Percentiles rank a stretch among this genome's conserved stretches.
phyloP scores from a whole-genome alignment of 2,888 invertebrate species.

The Tetropium fuscum region DNA sequence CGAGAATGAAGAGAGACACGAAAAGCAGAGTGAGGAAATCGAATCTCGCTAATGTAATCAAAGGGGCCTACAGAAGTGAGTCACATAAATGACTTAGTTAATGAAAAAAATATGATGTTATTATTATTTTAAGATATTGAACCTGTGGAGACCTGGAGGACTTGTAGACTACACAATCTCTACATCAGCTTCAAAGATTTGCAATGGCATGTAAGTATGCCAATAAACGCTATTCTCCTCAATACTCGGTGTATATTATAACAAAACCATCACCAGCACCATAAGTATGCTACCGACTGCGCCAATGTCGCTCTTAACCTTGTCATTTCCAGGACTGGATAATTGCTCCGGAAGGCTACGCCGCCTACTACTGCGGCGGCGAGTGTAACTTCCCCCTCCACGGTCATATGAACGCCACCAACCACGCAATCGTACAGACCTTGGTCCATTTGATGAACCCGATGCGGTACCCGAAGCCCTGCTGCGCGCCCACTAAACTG shows the following conservation, averaged over 20 bases:
- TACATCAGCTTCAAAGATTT: conserved; percentile 93
- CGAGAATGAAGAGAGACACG: not conserved
- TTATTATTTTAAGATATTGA: not conserved
- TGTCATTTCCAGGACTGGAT: conserved; percentile 83
- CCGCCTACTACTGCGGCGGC: conserved; percentile 93
- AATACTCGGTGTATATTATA: too few relatives aligned
- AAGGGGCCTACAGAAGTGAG: not conserved
- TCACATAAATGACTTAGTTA: not conserved
- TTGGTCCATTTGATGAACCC: conserved; percentile 87
- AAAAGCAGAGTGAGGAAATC: not conserved
- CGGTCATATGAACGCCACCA: conserved; percentile 94
- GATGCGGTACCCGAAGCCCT: conserved; percentile 87
- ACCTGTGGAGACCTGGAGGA: not conserved
- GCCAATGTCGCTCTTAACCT: not conserved
- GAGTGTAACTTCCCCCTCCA: conserved; percentile 94
- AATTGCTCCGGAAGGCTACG: conserved; percentile 94
- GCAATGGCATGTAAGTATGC: conserved; percentile 72
- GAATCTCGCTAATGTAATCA: not conserved
- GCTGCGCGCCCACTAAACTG: conserved; percentile 92
- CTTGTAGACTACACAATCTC: conserved; percentile 58
- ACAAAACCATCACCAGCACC: too few relatives aligned
- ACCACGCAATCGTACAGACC: conserved; percentile 96
- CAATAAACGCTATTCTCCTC: too few relatives aligned
- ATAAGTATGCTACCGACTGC: too few relatives aligned
- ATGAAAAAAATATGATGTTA: not conserved